Base-by-base conservation (phyloP, 2,797 vertebrate genomes). In the Sebastes vulpes region DNA sequence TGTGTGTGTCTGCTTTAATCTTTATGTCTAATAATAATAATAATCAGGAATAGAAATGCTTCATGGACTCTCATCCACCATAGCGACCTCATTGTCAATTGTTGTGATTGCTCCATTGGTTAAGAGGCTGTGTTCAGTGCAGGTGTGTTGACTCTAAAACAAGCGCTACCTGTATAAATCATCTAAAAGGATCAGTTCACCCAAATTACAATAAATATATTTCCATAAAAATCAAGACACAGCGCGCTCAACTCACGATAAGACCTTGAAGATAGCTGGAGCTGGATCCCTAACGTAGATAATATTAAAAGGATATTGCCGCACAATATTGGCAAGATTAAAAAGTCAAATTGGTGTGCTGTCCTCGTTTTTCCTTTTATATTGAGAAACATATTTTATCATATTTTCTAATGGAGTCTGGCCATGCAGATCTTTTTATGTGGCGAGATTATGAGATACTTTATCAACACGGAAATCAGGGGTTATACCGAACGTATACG, bases 141-240 rank as follows among this genome's bases (percentile, higher is more conserved):
- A 75, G 59, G 50, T 66, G 72, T 77, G 75, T 38, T 82, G 81
- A 88, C 85, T 91, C 83, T 67, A 23, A 82, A 65, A 60, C 81
- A 86, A 85, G 61, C 3, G 10, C 3, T 3, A 6, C 6, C n/a
- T 31, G 20, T 38, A 3, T 6, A 59, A 70, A 65, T 38, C n/a
- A 31, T 54, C 38, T 3, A 16, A 12, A 59, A 48, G 26, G 20
- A 16, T 28, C 4, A 32, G 1, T 81, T 67, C 56, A 23, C 28
- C 26, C 53, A n/a, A 42, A 67, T 18, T 64, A 59, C 11, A 75
- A 65, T 11, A 14, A 65, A 4, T 10, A 11, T 11, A 11, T 53
- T 6, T 3, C 4, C 38, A 35, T 35, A 35, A 12, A 35, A 35
- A 29, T 29, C 7, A 8, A 35, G 29, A 8, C 7, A 9, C 32